Conservation (phyloP, 2,113 vertebrate species). For the Ciconia maguari region DNA sequence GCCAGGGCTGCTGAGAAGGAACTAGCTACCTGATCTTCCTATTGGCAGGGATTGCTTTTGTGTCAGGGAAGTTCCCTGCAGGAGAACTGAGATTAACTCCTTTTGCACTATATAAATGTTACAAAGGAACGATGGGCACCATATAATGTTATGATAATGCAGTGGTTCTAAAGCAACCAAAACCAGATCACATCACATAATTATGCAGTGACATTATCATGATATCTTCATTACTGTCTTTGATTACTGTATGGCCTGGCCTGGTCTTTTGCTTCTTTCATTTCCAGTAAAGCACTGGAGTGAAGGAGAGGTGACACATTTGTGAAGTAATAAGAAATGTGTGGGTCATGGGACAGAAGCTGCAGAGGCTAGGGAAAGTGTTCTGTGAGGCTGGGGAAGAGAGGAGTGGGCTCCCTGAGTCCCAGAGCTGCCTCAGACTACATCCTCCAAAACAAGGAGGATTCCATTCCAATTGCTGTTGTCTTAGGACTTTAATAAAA, state of each 20-base stretch:
- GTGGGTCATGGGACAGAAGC: background rate
- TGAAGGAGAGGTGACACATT: background rate
- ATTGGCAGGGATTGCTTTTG: background rate
- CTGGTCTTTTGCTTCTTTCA: background rate
- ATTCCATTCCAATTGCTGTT: background rate
- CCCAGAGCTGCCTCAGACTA: background rate
- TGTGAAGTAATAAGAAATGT: background rate
- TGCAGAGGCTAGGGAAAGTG: background rate
- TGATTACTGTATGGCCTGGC: background rate
- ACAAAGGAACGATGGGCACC: background rate
- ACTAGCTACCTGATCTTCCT: background rate
- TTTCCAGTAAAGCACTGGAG: background rate
- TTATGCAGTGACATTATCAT: background rate
- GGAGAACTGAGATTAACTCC: background rate
- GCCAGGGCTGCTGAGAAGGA: background rate
- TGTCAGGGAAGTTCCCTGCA: background rate
- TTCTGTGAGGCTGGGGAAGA: background rate
- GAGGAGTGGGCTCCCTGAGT: background rate
- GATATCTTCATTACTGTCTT: background rate
- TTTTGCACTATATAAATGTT: background rate
- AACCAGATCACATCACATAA: background rate
- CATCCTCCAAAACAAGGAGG: background rate
- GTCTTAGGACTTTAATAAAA: background rate
- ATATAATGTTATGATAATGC: background rate
- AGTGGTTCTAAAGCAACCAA: background rate